Percentiles rank a stretch among this genome's conserved stretches.
phyloP scores from a whole-genome alignment of 2,888 invertebrate genomes.

The Mythimna ferrago region DNA sequence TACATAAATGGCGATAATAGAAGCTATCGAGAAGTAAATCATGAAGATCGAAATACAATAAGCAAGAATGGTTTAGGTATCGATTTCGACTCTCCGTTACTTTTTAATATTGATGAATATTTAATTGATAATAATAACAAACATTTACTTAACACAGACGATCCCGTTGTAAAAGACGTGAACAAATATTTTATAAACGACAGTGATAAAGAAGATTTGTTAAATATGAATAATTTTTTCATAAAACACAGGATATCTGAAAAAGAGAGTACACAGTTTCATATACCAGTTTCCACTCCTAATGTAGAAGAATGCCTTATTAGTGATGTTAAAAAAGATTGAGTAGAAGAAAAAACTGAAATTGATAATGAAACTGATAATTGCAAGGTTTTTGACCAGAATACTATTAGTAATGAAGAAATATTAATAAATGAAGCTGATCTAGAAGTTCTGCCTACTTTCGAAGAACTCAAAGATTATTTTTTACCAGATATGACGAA shows the following conservation, averaged over 20 bases:
- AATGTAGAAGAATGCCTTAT: conserved; percentile 74
- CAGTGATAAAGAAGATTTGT: no score
- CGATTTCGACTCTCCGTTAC: conserved; percentile 78
- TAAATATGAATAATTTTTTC: conserved; percentile 81
- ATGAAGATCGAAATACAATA: conserved; percentile 59
- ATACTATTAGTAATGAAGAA: conserved; percentile 69
- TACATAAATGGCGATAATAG: conserved; percentile 67
- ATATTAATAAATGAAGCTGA: conserved; percentile 81
- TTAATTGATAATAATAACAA: conserved; percentile 78
- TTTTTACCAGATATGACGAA: conserved; percentile 83
- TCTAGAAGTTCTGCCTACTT: conserved; percentile 82
- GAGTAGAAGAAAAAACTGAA: conserved; percentile 49
- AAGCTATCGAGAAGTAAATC: conserved; percentile 62
- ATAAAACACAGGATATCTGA: conserved; percentile 75
- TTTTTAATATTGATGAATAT: conserved; percentile 88
- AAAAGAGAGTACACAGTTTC: conserved; percentile 69
- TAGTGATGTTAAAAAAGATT: conserved; percentile 56
- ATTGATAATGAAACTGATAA: conserved; percentile 47
- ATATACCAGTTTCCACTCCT: conserved; percentile 72
- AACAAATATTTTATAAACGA: conserved; percentile 88
- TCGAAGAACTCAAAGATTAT: conserved; percentile 85
- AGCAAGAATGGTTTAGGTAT: conserved; percentile 76
- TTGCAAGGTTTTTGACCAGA: conserved; percentile 60
- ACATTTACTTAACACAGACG: conserved; percentile 78
- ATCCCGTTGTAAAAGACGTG: conserved; percentile 80